Base-by-base conservation (phyloP, 2,888 invertebrate genomes). In the Marasmarcha lunaedactyla region DNA sequence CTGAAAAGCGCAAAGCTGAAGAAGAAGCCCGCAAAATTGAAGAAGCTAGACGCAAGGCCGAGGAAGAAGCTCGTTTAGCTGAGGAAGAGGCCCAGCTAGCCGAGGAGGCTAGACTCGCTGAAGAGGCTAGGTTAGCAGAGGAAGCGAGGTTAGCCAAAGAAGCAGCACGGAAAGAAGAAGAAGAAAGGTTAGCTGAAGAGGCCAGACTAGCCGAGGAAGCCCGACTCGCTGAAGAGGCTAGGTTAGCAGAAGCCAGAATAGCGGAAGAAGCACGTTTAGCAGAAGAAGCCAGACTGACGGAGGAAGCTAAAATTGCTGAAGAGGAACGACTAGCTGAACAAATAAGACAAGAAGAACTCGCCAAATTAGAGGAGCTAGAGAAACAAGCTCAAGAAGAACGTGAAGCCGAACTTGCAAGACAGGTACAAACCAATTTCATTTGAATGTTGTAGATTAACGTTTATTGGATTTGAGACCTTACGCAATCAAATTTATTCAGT, bases 371-470 rank as follows among this genome's bases (percentile, higher is more conserved):
- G 52, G 87, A 88, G 57, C 68, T 88, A 33, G 87, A 87, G 41
- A 84, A 79, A 51, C 86, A 87, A 52, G 88, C 87, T 1, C 85
- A 87, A 55, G 88, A 88, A 55, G 88, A 88, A 54, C 84, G 85
- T 14, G 89, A 90, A 69, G 87, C 76, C 5, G 90, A 90, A 57
- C 81, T 90, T 47, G 90, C 89, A 37, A 78, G 89, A 54, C 90
- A 90, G 73, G 84, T 84, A 54, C 7, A n/a, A 25, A 6, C 5
- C 9, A 25, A 25, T 25, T 25, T 6, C 25, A 25, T 25, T n/a
- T n/a, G n/a, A n/a, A n/a, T 6, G 5, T 25, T 25, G 9, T 9
- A 26, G 25, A 5, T 25, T 25, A 6, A 6, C 9, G 6, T 6
- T 25, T 25, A 6, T 25, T 6, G 5, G 25, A 25, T 25, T 25